Percentiles rank a stretch among this genome's conserved stretches.
phyloP scores from a whole-genome alignment of 2,113 vertebrate genomes.

The Brachyhypopomus gauderio region DNA sequence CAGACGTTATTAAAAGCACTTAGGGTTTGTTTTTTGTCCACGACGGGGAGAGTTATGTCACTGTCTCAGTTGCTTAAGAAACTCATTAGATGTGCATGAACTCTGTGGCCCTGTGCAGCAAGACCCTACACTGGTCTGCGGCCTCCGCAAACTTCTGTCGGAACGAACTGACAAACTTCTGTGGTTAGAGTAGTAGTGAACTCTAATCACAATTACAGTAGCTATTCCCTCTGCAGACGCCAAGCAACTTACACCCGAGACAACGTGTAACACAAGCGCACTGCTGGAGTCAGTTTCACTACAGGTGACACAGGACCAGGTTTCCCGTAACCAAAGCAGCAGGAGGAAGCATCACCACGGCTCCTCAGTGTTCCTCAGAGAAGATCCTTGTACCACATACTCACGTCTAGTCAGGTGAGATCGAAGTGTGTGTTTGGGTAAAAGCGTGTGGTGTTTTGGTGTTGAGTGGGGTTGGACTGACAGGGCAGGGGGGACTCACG shows the following conservation, averaged over 20 bases:
- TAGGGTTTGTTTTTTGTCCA: constrained; percentile 5
- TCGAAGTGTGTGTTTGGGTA: constrained; percentile 13
- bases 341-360: too few relatives aligned
- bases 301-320: too few relatives aligned
- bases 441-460: background rate
- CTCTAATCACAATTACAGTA: background rate
- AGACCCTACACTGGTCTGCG: background rate
- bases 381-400: too few relatives aligned
- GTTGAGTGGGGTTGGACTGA: too few relatives aligned
- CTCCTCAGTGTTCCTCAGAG: background rate
- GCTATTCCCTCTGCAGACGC: too few relatives aligned
- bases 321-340: too few relatives aligned
- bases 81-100: background rate
- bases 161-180: background rate
- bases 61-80: constrained; percentile 18
- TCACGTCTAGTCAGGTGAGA: background rate
- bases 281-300: too few relatives aligned
- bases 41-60: constrained; percentile 20
- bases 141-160: background rate
- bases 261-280: too few relatives aligned
- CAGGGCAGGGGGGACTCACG: constrained; percentile 72
- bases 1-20: constrained; percentile 21
- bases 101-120: background rate
- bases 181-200: too few relatives aligned
- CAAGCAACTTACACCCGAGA: too few relatives aligned